Base-by-base conservation (phyloP, 1,140 invertebrate genomes). In the Ceratina australensis region DNA sequence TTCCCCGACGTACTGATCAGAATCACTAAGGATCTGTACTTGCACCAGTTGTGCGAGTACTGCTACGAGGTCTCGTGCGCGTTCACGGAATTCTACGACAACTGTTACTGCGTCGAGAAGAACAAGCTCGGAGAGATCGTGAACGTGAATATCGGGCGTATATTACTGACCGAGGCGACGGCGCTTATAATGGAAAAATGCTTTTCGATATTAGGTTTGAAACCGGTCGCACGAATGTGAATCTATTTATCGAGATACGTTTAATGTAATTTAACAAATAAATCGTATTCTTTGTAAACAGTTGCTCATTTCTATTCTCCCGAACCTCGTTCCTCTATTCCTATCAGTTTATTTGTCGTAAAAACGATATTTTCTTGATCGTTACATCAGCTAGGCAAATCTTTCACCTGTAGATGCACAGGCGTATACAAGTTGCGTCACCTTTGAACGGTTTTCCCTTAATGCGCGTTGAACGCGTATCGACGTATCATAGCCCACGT, bases 61-160 rank as follows among this genome's bases (percentile, higher is more conserved):
- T 93, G 99, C 66, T 99, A 99, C 91, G 98, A 99, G 86, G 95
- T 99, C 57, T 95, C 96, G n/a, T 96, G 96, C 8, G 94, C 94
- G 1, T 99, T 99, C 87, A 96, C 96, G 0, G 99, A 99, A 89
- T 99, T 99, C 91, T 99, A 99, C 92, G 98, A 99, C 87, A 95
- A 94, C 83, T 99, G 99, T 90, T 99, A 99, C 90, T 99, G 99
- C 87, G 95, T 99, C 64, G 97, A 99, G 90, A 99, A 99, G 89
- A 95, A 98, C 91, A 93, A 94, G 73, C 80, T 88, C 90, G 96
- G 95, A 18, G 95, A 97, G 88, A 96, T 98, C 82, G 90, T 96
- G 0, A 97, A 96, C 86, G 94, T 99, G 1, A 95, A 98, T 90
- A 95, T 96, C 90, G 95, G 95, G 73, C 94, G 99, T 80, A 94